Base-by-base conservation (phyloP, 2,113 vertebrate genomes). In the Ellobius talpinus region DNA sequence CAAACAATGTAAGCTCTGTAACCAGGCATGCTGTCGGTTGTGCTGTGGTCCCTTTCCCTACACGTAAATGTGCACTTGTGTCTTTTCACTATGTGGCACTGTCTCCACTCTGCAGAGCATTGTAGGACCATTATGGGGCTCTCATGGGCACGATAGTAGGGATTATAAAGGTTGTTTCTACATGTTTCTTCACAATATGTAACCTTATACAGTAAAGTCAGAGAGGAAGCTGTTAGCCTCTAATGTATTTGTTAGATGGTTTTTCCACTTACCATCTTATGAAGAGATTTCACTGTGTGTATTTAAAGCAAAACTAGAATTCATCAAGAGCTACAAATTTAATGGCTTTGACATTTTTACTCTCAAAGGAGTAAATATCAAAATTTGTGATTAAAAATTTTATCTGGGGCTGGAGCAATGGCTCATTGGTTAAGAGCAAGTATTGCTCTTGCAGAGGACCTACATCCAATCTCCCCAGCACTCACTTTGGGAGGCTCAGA, bases 1-100 rank as follows among this genome's bases (percentile, higher is more conserved):
- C 39, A 66, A 95, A 95, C 93, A 97, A 45, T 88, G 96, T 58
- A 47, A n/a, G 74, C 97, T 96, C 90, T 97, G 95, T 97, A 42
- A 87, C 58, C 50, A 24, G 79, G 74, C 77, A 87, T 73, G 78
- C 45, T 73, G 61, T 70, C 65, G 47, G 78, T 52, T 79, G 79
- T 90, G 23, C 70, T 47, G 45, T 1, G 19, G 65, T 66, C 85
- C 89, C 78, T 95, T 78, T 90, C 31, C 78, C 85, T 76, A 45
- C 87, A 79, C 70, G 72, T 87, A 93, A 87, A 29, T 26, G 50
- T 68, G 39, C 73, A 50, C 90, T 3, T 73, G 87, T 94, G 94
- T 68, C 31, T 0, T 72, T 68, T 95, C 82, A 61, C 74, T 93
- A 19, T 73, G 70, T 66, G 58, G 89, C 42, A 84, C 89, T 84